phyloP scores from a whole-genome alignment of 1,140 invertebrate species.

The Zaprionus davidi region DNA sequence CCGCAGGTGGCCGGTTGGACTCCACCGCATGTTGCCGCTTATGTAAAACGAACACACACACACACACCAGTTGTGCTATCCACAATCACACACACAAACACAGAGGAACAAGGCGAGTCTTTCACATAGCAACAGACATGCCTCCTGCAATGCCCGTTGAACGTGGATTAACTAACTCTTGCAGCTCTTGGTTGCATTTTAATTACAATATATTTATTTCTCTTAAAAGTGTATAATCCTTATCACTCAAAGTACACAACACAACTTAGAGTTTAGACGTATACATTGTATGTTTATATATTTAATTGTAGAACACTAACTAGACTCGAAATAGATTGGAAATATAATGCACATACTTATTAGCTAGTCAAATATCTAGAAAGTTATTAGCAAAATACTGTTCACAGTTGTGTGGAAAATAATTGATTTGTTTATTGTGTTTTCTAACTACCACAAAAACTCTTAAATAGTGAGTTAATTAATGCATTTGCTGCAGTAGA shows the following conservation, averaged over 20 bases:
- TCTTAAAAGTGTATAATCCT: background rate
- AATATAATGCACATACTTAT: conserved; percentile 42
- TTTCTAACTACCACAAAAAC: conserved; percentile 6
- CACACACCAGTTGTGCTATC: conserved; percentile 3
- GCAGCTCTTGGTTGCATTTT: conserved; percentile 11
- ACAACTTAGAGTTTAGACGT: conserved; percentile 34
- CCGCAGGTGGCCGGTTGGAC: conserved; percentile 64
- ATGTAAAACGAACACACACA: conserved; percentile 54
- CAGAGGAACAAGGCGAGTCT: background rate
- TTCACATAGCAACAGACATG: conserved; percentile 36
- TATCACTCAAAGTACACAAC: conserved; percentile 10
- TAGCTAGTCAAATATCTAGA: conserved; percentile 28
- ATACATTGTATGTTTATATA: conserved; percentile 30
- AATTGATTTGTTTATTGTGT: conserved; percentile 44
- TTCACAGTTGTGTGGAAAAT: conserved; percentile 46
- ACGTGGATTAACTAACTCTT: conserved; percentile 21
- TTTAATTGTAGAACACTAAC: conserved; percentile 68
- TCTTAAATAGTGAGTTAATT: background rate
- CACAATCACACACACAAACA: background rate
- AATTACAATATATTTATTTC: background rate
- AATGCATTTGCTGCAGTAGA: conserved; percentile 6
- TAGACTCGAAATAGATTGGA: conserved; percentile 47
- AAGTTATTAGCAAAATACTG: conserved; percentile 38
- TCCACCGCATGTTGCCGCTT: conserved; percentile 49
- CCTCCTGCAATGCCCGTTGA: conserved; percentile 27